Evolutionary conservation across 2,113 vertebrate genomes (phyloP), one percentile per base, ranked within the genome.

Genomic region (Nanorana parkeri): DNA sequence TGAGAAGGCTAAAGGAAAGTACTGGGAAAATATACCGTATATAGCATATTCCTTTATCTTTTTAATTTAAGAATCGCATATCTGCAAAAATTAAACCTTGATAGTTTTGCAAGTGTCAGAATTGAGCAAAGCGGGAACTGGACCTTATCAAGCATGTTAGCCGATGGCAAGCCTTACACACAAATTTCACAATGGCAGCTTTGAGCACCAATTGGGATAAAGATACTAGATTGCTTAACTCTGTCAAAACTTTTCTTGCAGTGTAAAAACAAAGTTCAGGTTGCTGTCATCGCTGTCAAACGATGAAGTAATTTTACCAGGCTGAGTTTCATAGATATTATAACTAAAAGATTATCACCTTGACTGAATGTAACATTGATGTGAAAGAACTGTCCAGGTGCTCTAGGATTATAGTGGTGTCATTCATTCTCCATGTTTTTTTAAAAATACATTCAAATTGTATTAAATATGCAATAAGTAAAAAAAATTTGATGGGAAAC

Each of bases 281-380:
- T 32, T 65, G 13, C 79, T 81, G 60, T 81, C 60, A 81, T 26
- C 66, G 51, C 29, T 75, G 80, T 55, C 80, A 82, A 51, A 17
- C 56, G 71, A 82, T 66, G 36, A 67, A 81, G 61, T 23, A 20
- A 17, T 74, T 77, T 81, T 56, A 67, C 29, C 69, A n/a, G 65
- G 32, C 60, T 23, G 19, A 52, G 11, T 77, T 17, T 74, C 41
- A 66, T n/a, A 32, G 54, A 17, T 26, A 28, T 4, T 65, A 24
- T 47, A 75, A 19, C n/a, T 65, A 77, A 66, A 23, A 32, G 21
- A 58, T 20, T 52, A 24, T 24, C 63, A 60, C 60, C 68, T 64
- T 51, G 13, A 20, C 24, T 24, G 29, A 71, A 71, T 52, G 26
- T 73, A 13, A 29, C 65, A 52, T n/a, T 79, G 47, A 69, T 41